These are phyloP conservation scores for Microcebus jonahi DNA, from an alignment of 2,113 vertebrate species.

Conservation along the genomic window DNA sequence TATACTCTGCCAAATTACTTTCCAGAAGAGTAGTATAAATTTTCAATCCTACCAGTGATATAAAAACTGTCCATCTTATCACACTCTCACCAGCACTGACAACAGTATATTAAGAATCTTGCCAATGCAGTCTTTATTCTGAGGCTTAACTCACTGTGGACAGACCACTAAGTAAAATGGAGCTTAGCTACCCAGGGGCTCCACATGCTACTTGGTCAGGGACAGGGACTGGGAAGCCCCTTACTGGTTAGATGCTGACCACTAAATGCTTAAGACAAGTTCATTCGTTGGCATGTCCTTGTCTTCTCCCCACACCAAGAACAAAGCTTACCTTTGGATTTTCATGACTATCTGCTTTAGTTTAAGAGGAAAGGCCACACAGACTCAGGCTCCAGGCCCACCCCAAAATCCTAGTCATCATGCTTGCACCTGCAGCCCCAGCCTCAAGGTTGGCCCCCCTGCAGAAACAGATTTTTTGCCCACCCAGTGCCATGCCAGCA, in stretches of 20 bases:
- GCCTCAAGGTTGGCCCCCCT: neutral
- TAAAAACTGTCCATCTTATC: neutral
- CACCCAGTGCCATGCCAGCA: neutral
- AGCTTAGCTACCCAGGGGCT: neutral
- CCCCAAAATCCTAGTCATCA: neutral
- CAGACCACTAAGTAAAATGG: neutral
- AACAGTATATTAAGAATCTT: neutral
- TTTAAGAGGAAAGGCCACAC: neutral
- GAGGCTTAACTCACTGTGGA: neutral
- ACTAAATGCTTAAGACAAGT: neutral
- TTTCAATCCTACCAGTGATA: neutral
- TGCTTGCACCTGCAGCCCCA: neutral
- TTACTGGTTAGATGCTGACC: neutral
- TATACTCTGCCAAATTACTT: conserved; percentile 42
- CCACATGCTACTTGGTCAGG: neutral
- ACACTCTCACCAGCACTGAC: neutral
- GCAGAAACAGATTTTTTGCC: neutral
- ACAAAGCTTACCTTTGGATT: conserved; percentile 13
- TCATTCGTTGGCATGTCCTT: neutral
- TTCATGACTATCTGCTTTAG: conserved; percentile 10
- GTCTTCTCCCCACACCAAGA: neutral
- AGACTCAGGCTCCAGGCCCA: neutral
- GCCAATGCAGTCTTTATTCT: neutral
- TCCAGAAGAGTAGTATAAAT: conserved; percentile 38
- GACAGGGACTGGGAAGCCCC: neutral